Evolutionary conservation across 2,797 vertebrate genomes (phyloP), one percentile per base, ranked within the genome.

Genomic region (Oreonectes daqikongensis): DNA sequence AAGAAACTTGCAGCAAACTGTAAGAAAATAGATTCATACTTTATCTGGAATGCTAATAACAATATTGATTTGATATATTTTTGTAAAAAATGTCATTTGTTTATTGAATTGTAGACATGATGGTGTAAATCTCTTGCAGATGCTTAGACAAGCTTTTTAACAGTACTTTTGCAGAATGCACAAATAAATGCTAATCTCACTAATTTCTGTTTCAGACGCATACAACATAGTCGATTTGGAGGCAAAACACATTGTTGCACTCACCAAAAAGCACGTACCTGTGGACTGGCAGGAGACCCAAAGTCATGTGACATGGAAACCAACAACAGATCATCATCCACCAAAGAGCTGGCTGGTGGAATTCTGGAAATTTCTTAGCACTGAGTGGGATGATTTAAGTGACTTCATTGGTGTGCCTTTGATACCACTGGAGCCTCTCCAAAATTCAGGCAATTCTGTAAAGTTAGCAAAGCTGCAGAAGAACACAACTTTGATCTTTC

Each of bases 321-420:
- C 81, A 2, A 52, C 28, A 44, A 84, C 84, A 1, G 72, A 6
- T 0, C 75, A 82, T 2, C 90, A 95, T 75, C 95, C 95, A 26
- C 93, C 95, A 38, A 80, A 80, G 5, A 84, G 87, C 32, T 96
- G 95, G 94, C 82, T 96, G 2, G 64, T 80, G 69, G 83, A 90
- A 40, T 90, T 95, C 81, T 95, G 95, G 94, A 88, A 82, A 44
- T 95, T 94, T 86, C 90, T 96, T 57, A 90, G 88, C 65, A 77
- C 1, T 70, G 86, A 93, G 0, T 73, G 87, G 69, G 82, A 42
- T 65, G 83, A 91, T 53, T 85, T 96, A 82, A 81, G 79, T 24
- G 3, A 42, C 30, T 92, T 95, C 74, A 82, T 77, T 79, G 92
- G 87, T 4, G 83, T 95, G 38, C 94, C 94, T 70, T 86, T 96